Evolutionary conservation across 2,888 invertebrate species (phyloP), one percentile per base, ranked within the genome.

Genomic region (Pecten maximus): DNA sequence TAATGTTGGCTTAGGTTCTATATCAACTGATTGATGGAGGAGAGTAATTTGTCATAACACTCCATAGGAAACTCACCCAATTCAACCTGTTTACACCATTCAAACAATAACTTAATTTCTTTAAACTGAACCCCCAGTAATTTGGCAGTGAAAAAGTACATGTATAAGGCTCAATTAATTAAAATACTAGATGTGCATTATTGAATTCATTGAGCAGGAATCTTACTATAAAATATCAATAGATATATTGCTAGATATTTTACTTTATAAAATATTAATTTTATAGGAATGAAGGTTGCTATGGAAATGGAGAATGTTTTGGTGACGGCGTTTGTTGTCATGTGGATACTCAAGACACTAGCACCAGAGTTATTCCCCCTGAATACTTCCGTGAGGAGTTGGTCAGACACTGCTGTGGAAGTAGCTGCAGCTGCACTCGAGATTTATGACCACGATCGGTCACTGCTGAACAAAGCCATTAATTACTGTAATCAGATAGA

Each of bases 351-450:
- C 23, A 88, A 90, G 54, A 28, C 91, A 39, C 87, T 89, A 15
- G 90, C 50, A 2, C 91, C 91, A 86, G 90, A 91, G 87, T 89
- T 88, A 54, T 48, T 91, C 40, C 91, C 91, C 87, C 40, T 88
- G 48, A 40, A 39, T 35, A 60, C 44, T 50, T 15, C 12, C 23
- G 74, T 40, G 23, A 40, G 19, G 12, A 39, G 40, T 10, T 40
- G 44, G n/a, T 44, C 44, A 23, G 35, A 89, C 23, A 60, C 2
- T 10, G 88, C 87, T 0, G 10, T 90, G 16, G 54, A 88, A 1
- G 60, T 54, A 28, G 87, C 87, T 6, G n/a, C 23, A 44, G 40
- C 4, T 1, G 40, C 2, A 8, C 44, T 88, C 0, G 12, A 88
- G 12, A 15, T 40, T 8, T 87, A 40, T 87, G 44, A 40, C 40